These are phyloP conservation scores for Eptesicus fuscus DNA, from an alignment of 2,113 vertebrate genomes.

Conservation along the genomic window DNA sequence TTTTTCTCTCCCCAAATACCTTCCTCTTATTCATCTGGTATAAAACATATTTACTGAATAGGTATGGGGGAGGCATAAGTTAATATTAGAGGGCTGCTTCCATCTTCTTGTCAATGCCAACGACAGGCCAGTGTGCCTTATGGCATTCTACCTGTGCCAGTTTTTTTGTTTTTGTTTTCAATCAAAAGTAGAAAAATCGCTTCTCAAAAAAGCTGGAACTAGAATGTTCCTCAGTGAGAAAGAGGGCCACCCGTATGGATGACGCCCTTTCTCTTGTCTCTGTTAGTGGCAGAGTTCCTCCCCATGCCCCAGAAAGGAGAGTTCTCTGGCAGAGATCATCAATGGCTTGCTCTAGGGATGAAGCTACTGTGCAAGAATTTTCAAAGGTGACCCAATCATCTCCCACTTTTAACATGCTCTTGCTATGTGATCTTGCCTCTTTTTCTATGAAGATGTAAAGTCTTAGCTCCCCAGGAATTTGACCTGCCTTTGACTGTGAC, in stretches of 20 bases:
- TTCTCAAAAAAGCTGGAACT: not conserved
- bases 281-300: not conserved
- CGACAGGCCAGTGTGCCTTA: not conserved
- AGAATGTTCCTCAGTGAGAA: not conserved
- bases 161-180: not conserved
- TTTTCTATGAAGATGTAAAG: not conserved
- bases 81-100: not conserved
- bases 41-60: not conserved
- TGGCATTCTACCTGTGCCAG: not conserved
- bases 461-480: not conserved
- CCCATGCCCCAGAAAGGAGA: not conserved
- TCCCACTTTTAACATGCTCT: not conserved
- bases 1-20: not conserved
- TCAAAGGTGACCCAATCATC: not conserved
- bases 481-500: not conserved
- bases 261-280: not conserved
- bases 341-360: not conserved
- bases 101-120: not conserved
- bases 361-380: not conserved
- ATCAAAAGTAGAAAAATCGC: not conserved
- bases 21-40: not conserved
- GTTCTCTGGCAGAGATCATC: not conserved
- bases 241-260: not conserved
- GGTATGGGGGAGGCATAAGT: too few relatives aligned
- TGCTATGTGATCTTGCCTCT: not conserved